Evolutionary conservation across 2,888 invertebrate genomes (phyloP).

Genomic region (Dolichopus griseipennis): DNA sequence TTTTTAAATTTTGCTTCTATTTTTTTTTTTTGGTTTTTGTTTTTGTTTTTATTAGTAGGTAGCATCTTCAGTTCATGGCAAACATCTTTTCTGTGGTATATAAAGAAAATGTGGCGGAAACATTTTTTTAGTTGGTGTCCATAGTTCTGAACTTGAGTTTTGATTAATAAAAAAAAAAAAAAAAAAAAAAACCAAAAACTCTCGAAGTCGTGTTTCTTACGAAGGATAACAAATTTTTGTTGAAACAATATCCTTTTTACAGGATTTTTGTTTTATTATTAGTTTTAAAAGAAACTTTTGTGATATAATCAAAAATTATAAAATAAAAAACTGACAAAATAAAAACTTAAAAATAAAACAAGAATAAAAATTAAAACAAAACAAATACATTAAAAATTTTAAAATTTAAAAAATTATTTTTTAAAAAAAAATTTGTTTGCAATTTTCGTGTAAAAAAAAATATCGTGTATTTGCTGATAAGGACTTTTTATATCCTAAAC

Average conservation of each 20-base stretch:
- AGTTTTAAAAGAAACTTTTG: background rate
- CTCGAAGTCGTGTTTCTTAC: background rate
- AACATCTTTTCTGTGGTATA: slow-evolving; percentile 3
- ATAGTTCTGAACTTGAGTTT: slow-evolving; percentile 3
- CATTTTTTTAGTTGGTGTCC: slow-evolving; percentile 6
- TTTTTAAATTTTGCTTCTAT: background rate
- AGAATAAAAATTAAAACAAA: background rate
- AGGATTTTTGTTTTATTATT: background rate
- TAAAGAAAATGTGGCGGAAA: slow-evolving; percentile 6
- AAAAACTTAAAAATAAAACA: background rate
- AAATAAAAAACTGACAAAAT: background rate
- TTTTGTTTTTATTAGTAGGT: background rate
- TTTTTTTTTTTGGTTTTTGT: background rate
- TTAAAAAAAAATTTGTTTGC: background rate
- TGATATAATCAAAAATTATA: background rate
- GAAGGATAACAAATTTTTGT: background rate
- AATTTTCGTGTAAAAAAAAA: background rate
- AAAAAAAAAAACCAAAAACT: background rate
- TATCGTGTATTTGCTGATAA: background rate
- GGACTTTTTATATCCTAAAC: background rate
- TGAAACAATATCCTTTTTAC: background rate
- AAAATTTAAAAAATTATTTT: background rate
- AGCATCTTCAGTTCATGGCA: slow-evolving; percentile 6
- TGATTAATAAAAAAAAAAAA: background rate
- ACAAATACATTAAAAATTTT: background rate